Evolutionary conservation across 2,113 vertebrate genomes (phyloP).

Genomic region (Cinclus cinclus): DNA sequence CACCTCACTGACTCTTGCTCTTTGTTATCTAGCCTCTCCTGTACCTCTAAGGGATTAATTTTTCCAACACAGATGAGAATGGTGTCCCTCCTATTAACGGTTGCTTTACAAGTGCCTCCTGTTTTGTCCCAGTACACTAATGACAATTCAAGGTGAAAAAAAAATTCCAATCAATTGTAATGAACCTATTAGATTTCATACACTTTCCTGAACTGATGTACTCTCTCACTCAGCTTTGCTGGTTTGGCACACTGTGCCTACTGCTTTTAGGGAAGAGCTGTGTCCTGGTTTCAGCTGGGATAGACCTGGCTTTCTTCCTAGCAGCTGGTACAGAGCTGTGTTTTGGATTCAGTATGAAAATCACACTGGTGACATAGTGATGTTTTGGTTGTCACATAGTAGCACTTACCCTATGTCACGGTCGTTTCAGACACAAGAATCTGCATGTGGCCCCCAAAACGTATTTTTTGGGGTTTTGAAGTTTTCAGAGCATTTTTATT

Average conservation of each 20-base stretch:
- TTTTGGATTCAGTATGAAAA: neutral
- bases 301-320: neutral
- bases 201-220: neutral
- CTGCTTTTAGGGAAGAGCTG: neutral
- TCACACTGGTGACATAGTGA: neutral
- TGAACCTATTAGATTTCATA: neutral
- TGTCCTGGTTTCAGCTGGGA: neutral
- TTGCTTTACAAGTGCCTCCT: neutral
- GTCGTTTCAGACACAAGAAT: neutral
- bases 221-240: neutral
- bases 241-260: neutral
- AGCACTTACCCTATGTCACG: neutral
- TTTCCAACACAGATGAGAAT: neutral
- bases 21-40: neutral
- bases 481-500: neutral
- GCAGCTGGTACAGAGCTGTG: neutral
- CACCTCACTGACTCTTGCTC: neutral
- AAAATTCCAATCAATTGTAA: neutral
- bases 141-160: neutral
- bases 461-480: rapidly evolving
- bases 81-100: neutral
- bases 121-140: neutral
- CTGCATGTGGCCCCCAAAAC: neutral
- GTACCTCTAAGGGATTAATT: neutral
- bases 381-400: too few species aligned